Evolutionary conservation across 1,140 invertebrate species (phyloP).

Genomic region (Dinothrombium tinctorium): DNA sequence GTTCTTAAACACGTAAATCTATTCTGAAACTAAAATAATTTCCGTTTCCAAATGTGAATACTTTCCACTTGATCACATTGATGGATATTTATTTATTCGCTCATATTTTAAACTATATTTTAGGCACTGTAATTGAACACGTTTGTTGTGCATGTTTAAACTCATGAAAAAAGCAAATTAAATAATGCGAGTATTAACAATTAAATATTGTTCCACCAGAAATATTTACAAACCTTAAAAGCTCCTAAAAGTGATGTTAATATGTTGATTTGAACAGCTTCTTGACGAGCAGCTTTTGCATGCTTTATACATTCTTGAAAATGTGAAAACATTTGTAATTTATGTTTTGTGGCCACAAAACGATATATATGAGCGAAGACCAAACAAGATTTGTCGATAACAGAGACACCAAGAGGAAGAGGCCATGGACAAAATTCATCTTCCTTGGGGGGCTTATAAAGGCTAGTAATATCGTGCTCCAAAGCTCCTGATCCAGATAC

Average conservation of each 20-base stretch:
- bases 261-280: slow-evolving; percentile 89
- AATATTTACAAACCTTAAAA: slow-evolving; percentile 31
- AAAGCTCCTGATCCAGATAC: slow-evolving; percentile 80
- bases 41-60: too few relatives aligned
- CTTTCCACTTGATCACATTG: too few relatives aligned
- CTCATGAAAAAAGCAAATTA: too few relatives aligned
- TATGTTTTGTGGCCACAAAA: slow-evolving; percentile 75
- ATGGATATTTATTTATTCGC: too few relatives aligned
- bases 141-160: too few relatives aligned
- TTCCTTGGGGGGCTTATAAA: slow-evolving; percentile 43
- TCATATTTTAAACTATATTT: too few relatives aligned
- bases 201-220: too few relatives aligned
- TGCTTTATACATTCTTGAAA: slow-evolving; percentile 82
- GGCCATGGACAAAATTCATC: slow-evolving; percentile 47
- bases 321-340: slow-evolving; percentile 86
- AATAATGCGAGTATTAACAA: too few relatives aligned
- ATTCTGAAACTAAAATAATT: too few relatives aligned
- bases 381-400: slow-evolving; percentile 77
- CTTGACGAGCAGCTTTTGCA: slow-evolving; percentile 66
- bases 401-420: slow-evolving; percentile 77
- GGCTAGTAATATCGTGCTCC: slow-evolving; percentile 77
- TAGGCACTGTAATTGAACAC: too few relatives aligned
- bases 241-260: slow-evolving; percentile 77
- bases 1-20: too few relatives aligned
- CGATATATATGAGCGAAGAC: slow-evolving; percentile 86